Base-by-base conservation (phyloP, 2,113 vertebrate species). In the Thunnus thynnus region DNA sequence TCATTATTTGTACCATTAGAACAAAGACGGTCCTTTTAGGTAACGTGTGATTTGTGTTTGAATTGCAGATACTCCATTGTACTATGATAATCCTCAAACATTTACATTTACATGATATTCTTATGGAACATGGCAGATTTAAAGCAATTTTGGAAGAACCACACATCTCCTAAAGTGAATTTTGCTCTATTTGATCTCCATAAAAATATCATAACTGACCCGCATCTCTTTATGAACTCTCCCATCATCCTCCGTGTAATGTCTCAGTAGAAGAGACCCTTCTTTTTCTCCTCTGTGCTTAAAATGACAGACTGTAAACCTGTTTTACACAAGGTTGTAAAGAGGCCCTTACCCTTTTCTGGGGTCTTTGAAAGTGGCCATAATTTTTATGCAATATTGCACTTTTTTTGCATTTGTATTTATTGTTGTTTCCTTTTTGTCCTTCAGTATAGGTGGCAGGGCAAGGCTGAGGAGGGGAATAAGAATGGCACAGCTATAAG, bases 291-390 rank as follows among this genome's bases (percentile, higher is more conserved):
- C 62, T 58, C 69, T 79, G 51, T 68, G 60, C 73, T 71, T 69
- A 62, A 72, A 69, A 72, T 84, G 91, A 88, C 78, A 80, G 89
- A 83, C 74, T 66, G 89, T 91, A 88, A 93, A 92, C 60, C 77
- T 86, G 67, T 89, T 90, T 93, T 88, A 93, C 85, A 91, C 79
- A 79, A 61, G 54, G 87, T 68, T 76, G 85, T 94, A 92, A 94
- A 93, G 82, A 80, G 54, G 58, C 73, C 66, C 78, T 80, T 90
- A 60, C 84, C 66, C 85, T 57, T 85, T 82, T 69, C 30, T 76
- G 27, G 72, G 70, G 72, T 76, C 72, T 64, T 64, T 81, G 54
- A 83, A 69, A 78, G 55, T 78, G 72, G 70, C 51, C 63, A 55
- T 30, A 63, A 4, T 51, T 76, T 83, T 86, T 81, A 85, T 88